Evolutionary conservation across 2,797 vertebrate genomes (phyloP), one percentile per base, ranked within the genome.

Genomic region (Setipinna tenuifilis): DNA sequence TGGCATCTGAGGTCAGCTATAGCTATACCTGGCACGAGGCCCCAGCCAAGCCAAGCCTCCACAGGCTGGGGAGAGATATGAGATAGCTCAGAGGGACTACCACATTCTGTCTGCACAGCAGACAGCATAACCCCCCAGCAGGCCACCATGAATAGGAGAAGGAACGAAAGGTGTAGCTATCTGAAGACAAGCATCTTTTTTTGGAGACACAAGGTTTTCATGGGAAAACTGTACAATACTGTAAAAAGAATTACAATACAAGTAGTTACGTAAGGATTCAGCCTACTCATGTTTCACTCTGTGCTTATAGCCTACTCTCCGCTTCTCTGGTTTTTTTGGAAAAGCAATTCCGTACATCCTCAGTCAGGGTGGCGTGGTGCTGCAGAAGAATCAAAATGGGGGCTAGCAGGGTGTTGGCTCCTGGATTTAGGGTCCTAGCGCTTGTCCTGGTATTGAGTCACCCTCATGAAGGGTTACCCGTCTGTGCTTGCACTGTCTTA

Each of bases 221-320:
- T n/a, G 71, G 71, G 71, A 78, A 78, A 78, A 78, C 71, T 78
- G 71, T 78, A 78, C 44, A 78, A 78, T 78, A 44, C 31, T 78
- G 71, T 78, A 78, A 78, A 78, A 71, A 65, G 11, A 68, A 23
- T 4, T 48, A n/a, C n/a, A n/a, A 75, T 31, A 16, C 68, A 35
- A 78, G 35, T 78, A 78, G 71, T 41, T 41, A 44, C 19, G 35
- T 35, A 78, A 78, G 10, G 17, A 78, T 44, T 78, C 35, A 6
- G 19, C 35, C 5, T 10, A 81, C 17, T 48, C 87, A 89, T 88
- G 90, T 83, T 90, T 31, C 86, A 78, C 35, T 44, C 35, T 44
- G 35, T 78, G 17, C 71, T 44, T 21, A 7, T 75, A 48, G 4
- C 3, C 4, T 48, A 48, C 46, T 54, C 50, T 21, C 17, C 16